Percentiles rank a stretch among this genome's conserved stretches.
These are phyloP conservation scores for Montipora efflorescens DNA, from an alignment of 64 coral and sea anemone genomes.

Conservation along the genomic window DNA sequence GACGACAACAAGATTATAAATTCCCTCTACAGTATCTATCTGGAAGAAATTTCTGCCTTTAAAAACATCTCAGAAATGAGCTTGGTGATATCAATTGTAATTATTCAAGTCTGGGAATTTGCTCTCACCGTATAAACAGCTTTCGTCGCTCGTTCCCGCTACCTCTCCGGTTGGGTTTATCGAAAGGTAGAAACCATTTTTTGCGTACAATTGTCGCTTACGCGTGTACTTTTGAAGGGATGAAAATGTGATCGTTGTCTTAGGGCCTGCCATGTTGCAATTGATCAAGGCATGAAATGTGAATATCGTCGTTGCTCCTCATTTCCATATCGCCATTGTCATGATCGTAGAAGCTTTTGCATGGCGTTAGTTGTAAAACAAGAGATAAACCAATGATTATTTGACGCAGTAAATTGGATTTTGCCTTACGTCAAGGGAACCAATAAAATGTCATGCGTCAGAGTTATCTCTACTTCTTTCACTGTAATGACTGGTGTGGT, in stretches of 20 bases:
- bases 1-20: not conserved
- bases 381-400: constrained; percentile 31
- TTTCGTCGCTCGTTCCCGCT: constrained; percentile 75
- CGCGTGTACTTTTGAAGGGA: constrained; percentile 91
- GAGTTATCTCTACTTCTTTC: not conserved
- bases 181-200: constrained; percentile 90
- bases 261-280: constrained; percentile 15
- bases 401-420: constrained; percentile 25
- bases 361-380: not conserved
- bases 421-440: not conserved
- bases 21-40: not conserved
- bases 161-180: constrained; percentile 79
- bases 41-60: not conserved
- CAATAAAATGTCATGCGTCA: constrained; percentile 7
- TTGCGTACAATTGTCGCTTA: constrained; percentile 73
- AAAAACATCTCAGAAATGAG: not conserved
- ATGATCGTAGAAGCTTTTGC: not conserved
- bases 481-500: constrained; percentile 21
- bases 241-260: constrained; percentile 16
- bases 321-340: not conserved
- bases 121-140: constrained; percentile 84
- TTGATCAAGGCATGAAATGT: no score
- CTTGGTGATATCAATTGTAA: not conserved
- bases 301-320: no score
- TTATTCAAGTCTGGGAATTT: not conserved